Evolutionary conservation across 92 coral and sea anemone genomes (phyloP).

Genomic region (Porites cylindrica): DNA sequence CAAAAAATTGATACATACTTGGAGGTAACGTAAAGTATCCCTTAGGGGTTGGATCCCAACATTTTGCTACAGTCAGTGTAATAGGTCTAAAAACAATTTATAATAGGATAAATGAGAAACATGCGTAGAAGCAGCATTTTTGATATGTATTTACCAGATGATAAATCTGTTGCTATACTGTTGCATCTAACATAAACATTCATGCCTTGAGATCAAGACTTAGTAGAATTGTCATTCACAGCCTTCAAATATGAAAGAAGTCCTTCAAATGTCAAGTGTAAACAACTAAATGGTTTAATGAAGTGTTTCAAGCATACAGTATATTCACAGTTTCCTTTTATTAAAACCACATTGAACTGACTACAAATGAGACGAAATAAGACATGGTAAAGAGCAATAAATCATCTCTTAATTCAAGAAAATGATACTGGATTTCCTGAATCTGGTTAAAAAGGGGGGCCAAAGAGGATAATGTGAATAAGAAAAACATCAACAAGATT

Average conservation of each 20-base stretch:
- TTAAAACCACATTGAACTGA: not conserved
- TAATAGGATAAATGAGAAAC: not conserved
- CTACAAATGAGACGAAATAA: not conserved
- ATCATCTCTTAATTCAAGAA: not conserved
- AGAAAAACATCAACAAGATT: not conserved
- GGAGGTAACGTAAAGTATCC: conserved; percentile 99
- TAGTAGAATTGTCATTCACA: not conserved
- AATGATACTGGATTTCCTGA: not conserved
- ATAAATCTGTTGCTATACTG: no score
- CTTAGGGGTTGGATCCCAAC: conserved; percentile 99
- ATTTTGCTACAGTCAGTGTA: conserved; percentile 97
- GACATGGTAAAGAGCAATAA: not conserved
- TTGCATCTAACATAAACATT: no score
- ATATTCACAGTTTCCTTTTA: not conserved
- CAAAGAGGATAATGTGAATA: not conserved
- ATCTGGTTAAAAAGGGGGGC: not conserved
- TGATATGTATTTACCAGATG: no score
- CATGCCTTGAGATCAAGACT: not conserved
- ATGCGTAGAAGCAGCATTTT: not conserved
- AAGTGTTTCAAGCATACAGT: not conserved
- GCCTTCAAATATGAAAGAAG: not conserved
- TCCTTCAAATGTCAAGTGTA: not conserved
- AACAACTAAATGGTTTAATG: not conserved
- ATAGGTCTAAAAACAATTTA: conserved; percentile 74
- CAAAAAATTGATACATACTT: conserved; percentile 67